Percentiles rank a stretch among this genome's conserved stretches.
These are phyloP conservation scores for Scophthalmus maximus DNA, from an alignment of 2,113 vertebrate genomes.

Conservation along the genomic window DNA sequence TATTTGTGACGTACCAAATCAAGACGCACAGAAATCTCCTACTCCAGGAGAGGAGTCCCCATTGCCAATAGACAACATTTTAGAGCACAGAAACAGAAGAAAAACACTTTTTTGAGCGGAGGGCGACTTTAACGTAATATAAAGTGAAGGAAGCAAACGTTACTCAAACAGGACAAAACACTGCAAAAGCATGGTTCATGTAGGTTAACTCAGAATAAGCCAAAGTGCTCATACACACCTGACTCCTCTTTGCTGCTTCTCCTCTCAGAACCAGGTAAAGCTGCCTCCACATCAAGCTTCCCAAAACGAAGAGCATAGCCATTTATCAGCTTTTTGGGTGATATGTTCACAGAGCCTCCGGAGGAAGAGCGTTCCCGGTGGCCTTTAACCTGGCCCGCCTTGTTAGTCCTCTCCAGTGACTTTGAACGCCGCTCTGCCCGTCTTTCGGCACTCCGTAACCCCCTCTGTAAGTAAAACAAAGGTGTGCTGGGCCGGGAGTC, in stretches of 20 bases:
- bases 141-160: no score
- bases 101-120: no score
- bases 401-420: slow-evolving; percentile 84
- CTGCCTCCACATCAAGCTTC: slow-evolving; percentile 77
- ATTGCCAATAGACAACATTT: no score
- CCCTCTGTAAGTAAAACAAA: slow-evolving; percentile 67
- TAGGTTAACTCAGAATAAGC: no score
- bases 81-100: no score
- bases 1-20: no score
- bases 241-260: slow-evolving; percentile 78
- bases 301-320: slow-evolving; percentile 79
- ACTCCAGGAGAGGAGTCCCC: no score
- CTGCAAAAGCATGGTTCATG: no score
- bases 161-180: no score
- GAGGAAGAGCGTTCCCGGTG: slow-evolving; percentile 79
- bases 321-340: slow-evolving; percentile 81
- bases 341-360: slow-evolving; percentile 70
- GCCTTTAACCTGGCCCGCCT: slow-evolving; percentile 75
- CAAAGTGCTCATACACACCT: no score
- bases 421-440: slow-evolving; percentile 81
- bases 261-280: slow-evolving; percentile 70
- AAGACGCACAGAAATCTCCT: no score
- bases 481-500: slow-evolving; percentile 69
- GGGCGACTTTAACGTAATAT: no score
- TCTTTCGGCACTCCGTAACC: slow-evolving; percentile 62